Evolutionary conservation across 2,888 invertebrate genomes (phyloP), one percentile per base, ranked within the genome.

Genomic region (Yponomeuta cagnagella): DNA sequence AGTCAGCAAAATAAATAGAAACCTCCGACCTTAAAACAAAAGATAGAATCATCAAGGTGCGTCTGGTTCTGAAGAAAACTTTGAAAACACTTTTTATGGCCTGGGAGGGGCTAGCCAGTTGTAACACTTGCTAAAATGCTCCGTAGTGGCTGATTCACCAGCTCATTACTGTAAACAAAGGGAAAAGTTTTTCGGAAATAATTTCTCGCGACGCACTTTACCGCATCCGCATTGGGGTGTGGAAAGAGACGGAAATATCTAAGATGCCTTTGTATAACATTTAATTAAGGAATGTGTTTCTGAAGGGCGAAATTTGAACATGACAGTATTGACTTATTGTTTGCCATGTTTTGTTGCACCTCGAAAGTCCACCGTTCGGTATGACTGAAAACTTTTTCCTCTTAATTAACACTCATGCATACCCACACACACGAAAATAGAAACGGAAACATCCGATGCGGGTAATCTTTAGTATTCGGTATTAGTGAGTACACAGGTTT

Each of bases 151-250:
- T 65, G 65, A 65, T 65, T 65, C 65, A 65, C 30, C 65, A 65
- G 33, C 65, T 65, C 65, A 65, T 65, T 65, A 65, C 33, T 65
- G 30, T 31, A 65, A 65, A 65, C 65, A 65, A 65, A 31, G 31
- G 65, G 23, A 65, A 65, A 65, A 65, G 31, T 65, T 65, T 63
- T 65, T 33, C 30, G 31, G 31, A 33, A 30, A 65, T 65, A 30
- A 65, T 65, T 65, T 33, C 65, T 65, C 30, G 65, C 65, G 33
- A 30, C 33, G 65, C 65, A 31, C 65, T 65, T 65, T 31, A 65
- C 65, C 30, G 65, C 33, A 33, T 65, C 65, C 65, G 65, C 33
- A 31, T 65, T 30, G 23, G 33, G 30, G 65, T 4, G 65, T 15
- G 3, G 31, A 65, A 65, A 65, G 30, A 65, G 33, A 31, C 33